Conservation (phyloP, 2,113 vertebrate species). For the Herpetotheres cachinnans region DNA sequence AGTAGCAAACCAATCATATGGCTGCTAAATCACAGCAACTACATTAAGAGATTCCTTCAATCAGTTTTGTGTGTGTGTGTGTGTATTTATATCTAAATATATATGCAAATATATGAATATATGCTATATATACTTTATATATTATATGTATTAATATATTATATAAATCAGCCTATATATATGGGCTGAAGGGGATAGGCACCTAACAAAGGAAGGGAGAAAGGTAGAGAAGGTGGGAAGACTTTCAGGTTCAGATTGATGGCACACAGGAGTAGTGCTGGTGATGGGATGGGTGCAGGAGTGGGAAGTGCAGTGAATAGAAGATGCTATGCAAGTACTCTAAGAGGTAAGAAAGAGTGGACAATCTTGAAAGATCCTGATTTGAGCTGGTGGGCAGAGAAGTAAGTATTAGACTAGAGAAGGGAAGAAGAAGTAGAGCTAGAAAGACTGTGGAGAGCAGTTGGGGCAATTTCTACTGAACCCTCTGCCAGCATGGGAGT, state of each 20-base stretch:
- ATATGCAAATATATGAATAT: neutral
- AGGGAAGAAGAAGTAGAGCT: neutral
- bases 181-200: neutral
- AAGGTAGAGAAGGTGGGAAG: neutral
- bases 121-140: too few relatives aligned
- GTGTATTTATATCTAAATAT: neutral
- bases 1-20: neutral
- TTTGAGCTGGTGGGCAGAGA: neutral
- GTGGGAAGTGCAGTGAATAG: neutral
- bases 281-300: neutral
- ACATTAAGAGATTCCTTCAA: neutral
- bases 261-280: neutral
- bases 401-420: neutral
- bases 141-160: rapidly evolving
- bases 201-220: neutral
- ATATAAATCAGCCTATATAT: neutral
- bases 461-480: neutral
- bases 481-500: neutral
- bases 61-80: neutral
- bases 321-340: neutral
- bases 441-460: neutral
- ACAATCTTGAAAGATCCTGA: neutral
- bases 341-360: neutral
- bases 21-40: neutral
- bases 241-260: neutral